phyloP scores from a whole-genome alignment of 2,113 vertebrate species.

The Pseudorhombus dupliciocellatus region DNA sequence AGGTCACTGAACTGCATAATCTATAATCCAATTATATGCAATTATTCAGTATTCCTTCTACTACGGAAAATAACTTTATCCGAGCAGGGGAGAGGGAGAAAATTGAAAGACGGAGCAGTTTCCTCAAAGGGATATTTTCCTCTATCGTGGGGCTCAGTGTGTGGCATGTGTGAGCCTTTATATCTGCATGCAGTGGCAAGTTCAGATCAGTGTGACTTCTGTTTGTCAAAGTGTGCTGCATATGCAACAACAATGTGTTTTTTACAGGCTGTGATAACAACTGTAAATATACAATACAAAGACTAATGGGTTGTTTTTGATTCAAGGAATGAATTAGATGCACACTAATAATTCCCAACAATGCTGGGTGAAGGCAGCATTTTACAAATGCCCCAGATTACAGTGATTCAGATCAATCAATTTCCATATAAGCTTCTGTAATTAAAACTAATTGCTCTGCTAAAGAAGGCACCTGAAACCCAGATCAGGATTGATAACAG shows the following conservation, averaged over 20 bases:
- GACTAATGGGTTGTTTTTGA: not conserved
- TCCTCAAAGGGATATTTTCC: not conserved
- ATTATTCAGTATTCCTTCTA: slow-evolving; percentile 57
- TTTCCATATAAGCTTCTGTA: slow-evolving; percentile 55
- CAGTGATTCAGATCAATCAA: slow-evolving; percentile 54
- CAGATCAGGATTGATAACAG: slow-evolving; percentile 65
- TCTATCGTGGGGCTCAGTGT: not conserved
- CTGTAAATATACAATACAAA: not conserved
- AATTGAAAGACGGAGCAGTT: slow-evolving; percentile 25
- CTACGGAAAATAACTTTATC: slow-evolving; percentile 50
- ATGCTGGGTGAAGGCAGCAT: not conserved
- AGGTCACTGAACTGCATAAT: slow-evolving; percentile 58
- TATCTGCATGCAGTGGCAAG: not conserved
- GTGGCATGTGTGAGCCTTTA: not conserved
- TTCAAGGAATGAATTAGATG: not conserved
- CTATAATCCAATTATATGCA: slow-evolving; percentile 72
- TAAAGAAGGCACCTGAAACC: slow-evolving; percentile 56
- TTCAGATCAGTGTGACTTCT: too few relatives aligned
- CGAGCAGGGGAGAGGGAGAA: slow-evolving; percentile 3
- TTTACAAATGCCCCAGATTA: slow-evolving; percentile 23
- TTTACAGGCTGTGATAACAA: not conserved
- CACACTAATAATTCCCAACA: not conserved
- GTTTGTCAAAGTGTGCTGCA: not conserved
- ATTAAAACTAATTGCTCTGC: slow-evolving; percentile 71
- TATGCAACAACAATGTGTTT: not conserved